phyloP scores from a whole-genome alignment of 1,140 invertebrate genomes.

The Drosophila grimshawi region DNA sequence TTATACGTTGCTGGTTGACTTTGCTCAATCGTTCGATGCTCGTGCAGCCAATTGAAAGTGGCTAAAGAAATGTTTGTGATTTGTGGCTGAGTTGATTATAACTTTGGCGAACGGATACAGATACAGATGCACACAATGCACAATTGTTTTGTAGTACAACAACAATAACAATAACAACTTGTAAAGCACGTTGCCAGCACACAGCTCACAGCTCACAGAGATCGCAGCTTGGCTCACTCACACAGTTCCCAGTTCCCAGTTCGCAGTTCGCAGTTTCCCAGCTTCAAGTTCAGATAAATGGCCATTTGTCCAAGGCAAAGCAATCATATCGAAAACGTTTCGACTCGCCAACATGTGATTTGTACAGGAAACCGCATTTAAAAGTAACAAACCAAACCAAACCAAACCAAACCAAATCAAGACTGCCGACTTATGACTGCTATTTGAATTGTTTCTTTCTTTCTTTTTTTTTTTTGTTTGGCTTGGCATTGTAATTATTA shows the following conservation, averaged over 20 bases:
- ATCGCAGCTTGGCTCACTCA: background rate
- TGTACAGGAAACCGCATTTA: constrained; percentile 79
- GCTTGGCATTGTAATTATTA: constrained; percentile 69
- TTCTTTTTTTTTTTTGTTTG: constrained; percentile 21
- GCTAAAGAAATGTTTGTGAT: constrained; percentile 54
- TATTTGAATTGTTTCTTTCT: constrained; percentile 28
- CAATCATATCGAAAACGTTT: constrained; percentile 65
- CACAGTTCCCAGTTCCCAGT: background rate
- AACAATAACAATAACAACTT: background rate
- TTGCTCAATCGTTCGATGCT: constrained; percentile 32
- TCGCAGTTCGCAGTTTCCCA: constrained; percentile 23
- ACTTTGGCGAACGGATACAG: constrained; percentile 63
- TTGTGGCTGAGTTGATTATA: constrained; percentile 71
- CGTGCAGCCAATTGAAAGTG: constrained; percentile 50
- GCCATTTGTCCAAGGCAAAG: constrained; percentile 47
- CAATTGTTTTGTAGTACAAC: constrained; percentile 32
- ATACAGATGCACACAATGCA: constrained; percentile 33
- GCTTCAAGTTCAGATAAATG: constrained; percentile 42
- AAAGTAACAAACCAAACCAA: constrained; percentile 24
- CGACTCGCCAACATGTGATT: constrained; percentile 64
- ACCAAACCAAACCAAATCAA: background rate
- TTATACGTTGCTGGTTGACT: background rate
- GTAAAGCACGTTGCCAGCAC: constrained; percentile 47
- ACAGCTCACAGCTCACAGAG: background rate
- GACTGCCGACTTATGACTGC: constrained; percentile 21